Evolutionary conservation across 2,888 invertebrate species (phyloP).

Genomic region (Eulithis testata): DNA sequence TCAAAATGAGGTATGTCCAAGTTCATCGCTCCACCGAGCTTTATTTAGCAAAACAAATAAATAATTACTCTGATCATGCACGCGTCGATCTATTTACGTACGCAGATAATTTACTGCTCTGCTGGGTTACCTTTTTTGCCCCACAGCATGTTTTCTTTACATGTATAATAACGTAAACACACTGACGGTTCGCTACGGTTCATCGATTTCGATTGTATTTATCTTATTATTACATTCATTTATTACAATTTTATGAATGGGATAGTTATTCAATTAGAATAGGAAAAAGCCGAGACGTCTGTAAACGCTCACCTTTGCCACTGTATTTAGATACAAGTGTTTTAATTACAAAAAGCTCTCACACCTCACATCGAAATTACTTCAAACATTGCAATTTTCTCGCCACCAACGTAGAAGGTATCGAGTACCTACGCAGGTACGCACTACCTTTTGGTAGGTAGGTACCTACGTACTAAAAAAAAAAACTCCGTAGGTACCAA

Average conservation of each 20-base stretch:
- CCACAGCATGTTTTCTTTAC: slow-evolving; percentile 53
- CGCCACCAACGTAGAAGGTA: neutral
- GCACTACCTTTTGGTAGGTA: no score
- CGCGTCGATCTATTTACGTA: slow-evolving; percentile 73
- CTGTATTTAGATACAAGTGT: slow-evolving; percentile 25
- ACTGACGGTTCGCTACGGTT: slow-evolving; percentile 60
- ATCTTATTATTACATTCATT: slow-evolving; percentile 47
- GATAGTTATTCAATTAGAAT: slow-evolving; percentile 41
- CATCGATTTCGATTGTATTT: slow-evolving; percentile 72
- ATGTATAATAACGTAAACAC: slow-evolving; percentile 72
- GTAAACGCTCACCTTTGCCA: slow-evolving; percentile 44
- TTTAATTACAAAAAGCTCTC: slow-evolving; percentile 35
- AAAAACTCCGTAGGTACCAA: neutral
- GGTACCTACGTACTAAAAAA: no score
- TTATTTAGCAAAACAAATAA: slow-evolving; percentile 81
- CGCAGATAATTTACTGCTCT: slow-evolving; percentile 62
- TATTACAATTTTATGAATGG: slow-evolving; percentile 75
- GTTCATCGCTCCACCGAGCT: slow-evolving; percentile 74
- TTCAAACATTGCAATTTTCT: slow-evolving; percentile 37
- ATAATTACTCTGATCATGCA: slow-evolving; percentile 69
- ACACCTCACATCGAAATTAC: slow-evolving; percentile 38
- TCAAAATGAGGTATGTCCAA: slow-evolving; percentile 81
- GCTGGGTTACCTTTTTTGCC: slow-evolving; percentile 57
- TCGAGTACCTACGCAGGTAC: neutral
- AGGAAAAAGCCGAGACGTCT: slow-evolving; percentile 41